phyloP scores from a whole-genome alignment of 2,113 vertebrate genomes.

The Lagopus muta region DNA sequence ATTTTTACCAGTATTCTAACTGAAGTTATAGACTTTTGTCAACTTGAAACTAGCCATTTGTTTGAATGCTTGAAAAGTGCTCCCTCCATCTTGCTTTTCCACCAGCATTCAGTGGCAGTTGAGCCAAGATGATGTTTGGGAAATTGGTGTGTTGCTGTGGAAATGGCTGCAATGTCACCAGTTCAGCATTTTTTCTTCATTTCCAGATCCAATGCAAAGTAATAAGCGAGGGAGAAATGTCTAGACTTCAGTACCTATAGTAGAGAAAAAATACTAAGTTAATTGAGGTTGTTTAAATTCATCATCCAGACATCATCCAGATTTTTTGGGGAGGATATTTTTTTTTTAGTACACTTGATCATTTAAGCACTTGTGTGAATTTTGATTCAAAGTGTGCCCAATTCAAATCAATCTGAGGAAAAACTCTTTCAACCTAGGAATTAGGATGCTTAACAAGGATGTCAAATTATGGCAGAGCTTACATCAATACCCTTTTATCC shows the following conservation, averaged over 20 bases:
- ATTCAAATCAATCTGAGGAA: accelerated
- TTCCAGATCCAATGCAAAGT: neutral
- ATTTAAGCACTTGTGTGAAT: neutral
- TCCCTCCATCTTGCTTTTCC: neutral
- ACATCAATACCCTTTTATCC: neutral
- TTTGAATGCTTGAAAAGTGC: neutral
- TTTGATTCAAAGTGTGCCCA: neutral
- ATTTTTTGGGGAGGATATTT: neutral
- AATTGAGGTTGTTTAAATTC: neutral
- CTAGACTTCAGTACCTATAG: neutral
- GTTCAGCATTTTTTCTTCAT: neutral
- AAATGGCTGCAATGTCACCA: conserved; percentile 17
- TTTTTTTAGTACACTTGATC: neutral
- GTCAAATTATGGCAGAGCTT: neutral
- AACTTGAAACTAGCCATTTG: neutral
- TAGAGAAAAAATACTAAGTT: neutral
- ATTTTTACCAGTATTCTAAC: neutral
- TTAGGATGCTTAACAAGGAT: accelerated
- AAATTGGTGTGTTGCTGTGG: conserved; percentile 50
- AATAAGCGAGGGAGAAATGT: neutral
- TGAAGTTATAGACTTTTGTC: neutral
- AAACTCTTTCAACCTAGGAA: neutral
- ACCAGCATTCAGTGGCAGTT: neutral
- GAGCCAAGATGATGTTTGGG: neutral
- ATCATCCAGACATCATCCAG: neutral